phyloP scores from a whole-genome alignment of 2,113 vertebrate species.

The Pterocles gutturalis region DNA sequence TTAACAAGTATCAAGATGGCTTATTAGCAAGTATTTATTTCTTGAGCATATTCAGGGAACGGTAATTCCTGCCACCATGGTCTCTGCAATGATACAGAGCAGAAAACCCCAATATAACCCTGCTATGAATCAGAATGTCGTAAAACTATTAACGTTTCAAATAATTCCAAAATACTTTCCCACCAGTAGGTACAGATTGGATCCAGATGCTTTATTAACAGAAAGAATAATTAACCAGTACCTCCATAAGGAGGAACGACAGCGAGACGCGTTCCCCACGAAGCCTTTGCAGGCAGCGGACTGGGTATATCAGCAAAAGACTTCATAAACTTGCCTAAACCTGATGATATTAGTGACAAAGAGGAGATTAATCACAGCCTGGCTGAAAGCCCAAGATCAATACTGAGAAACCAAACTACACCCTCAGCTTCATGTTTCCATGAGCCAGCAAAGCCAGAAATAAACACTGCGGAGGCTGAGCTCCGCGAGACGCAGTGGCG shows the following conservation, averaged over 20 bases:
- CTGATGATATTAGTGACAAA: constrained; percentile 29
- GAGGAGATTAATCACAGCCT: constrained; percentile 35
- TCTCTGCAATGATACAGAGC: background rate
- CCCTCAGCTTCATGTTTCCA: constrained; percentile 46
- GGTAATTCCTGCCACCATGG: background rate
- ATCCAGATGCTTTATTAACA: constrained; percentile 70
- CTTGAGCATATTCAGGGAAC: background rate
- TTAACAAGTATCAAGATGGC: background rate
- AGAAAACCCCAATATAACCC: constrained; percentile 29
- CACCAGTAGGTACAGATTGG: constrained; percentile 71
- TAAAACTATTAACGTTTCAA: constrained; percentile 66
- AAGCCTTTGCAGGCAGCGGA: background rate
- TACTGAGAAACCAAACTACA: constrained; percentile 40
- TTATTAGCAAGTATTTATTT: background rate
- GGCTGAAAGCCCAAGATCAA: constrained; percentile 54
- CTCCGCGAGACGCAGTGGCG: background rate
- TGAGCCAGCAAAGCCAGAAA: constrained; percentile 56
- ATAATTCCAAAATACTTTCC: constrained; percentile 58
- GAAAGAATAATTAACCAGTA: constrained; percentile 28
- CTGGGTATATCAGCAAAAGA: background rate
- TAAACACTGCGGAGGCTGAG: background rate
- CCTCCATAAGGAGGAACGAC: background rate
- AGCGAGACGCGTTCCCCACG: background rate
- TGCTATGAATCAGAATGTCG: constrained; percentile 61
- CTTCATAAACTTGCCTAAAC: constrained; percentile 11